Base-by-base conservation (phyloP, 2,113 vertebrate genomes). In the Dunckerocampus dactyliophorus region DNA sequence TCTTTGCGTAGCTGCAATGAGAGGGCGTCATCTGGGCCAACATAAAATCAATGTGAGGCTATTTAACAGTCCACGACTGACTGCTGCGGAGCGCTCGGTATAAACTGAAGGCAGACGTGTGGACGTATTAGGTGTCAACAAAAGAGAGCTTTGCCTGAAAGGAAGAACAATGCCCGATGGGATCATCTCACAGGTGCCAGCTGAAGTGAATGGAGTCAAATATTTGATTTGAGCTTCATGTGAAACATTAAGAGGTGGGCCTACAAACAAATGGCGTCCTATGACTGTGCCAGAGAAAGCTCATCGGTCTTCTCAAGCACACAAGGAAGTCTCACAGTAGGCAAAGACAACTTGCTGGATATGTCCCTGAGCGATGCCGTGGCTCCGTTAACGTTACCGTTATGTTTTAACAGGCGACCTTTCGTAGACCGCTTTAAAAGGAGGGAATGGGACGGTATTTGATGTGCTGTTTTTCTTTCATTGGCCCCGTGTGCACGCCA, bases 1-100 rank as follows among this genome's bases (percentile, higher is more conserved):
- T 39, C 10, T 46, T 48, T 8, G 47, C 60, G 59, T 48, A 68
- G 50, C 72, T 65, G 62, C 67, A 66, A 62, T 66, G 49, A 75
- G 72, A 76, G 72, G 47, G 52, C 47, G 71, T 77, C 66, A 78
- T 80, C 62, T 61, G 20, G 56, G 39, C 74, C 67, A 82, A 77
- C 78, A 79, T 72, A 72, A 77, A 82, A 84, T 84, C 81, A 76
- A 84, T 80, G 62, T 3, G 39, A 4, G 22, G 74, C 84, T 76
- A 75, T 86, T 85, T 81, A 85, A 84, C 81, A 84, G 76, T 80
- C 77, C 62, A 58, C 62, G 21, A 61, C 58, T 59, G 53, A 65
- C 67, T 63, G 71, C 51, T 24, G 20, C 42, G 62, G 71, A 75
- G 76, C 69, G 72, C 64, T 57, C 56, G 69, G 64, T 31, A 15